Conservation (phyloP, 1,140 invertebrate species). For the Brachionus plicatilis region DNA sequence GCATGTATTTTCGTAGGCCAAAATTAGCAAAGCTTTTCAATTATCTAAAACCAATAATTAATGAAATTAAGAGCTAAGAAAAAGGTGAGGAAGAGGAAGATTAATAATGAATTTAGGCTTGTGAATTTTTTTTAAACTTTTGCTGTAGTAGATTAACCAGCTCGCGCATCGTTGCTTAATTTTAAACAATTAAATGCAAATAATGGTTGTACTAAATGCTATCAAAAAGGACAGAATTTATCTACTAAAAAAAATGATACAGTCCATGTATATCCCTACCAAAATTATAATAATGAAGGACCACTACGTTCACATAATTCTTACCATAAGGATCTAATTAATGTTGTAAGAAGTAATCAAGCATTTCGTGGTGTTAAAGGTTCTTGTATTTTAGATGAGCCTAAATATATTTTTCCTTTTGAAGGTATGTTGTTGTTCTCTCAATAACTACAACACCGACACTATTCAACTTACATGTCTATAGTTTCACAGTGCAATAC, state of each 20-base stretch:
- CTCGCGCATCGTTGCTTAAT: neutral
- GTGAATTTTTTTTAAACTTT: neutral
- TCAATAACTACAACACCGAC: no score
- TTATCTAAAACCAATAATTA: no score
- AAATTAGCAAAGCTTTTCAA: neutral
- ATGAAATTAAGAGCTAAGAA: neutral
- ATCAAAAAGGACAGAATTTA: neutral
- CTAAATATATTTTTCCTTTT: neutral
- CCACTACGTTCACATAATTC: neutral
- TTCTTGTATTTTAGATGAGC: neutral
- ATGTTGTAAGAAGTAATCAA: neutral
- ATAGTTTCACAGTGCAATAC: no score
- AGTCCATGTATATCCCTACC: neutral
- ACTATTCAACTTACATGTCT: no score
- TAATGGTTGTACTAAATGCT: neutral
- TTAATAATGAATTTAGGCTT: no score
- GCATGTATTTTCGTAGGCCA: neutral
- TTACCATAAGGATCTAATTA: neutral
- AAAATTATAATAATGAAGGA: neutral
- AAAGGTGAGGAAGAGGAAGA: neutral
- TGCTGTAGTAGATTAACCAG: neutral
- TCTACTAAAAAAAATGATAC: neutral
- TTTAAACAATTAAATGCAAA: neutral
- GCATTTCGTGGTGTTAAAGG: neutral
- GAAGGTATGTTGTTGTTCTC: no score